Percentiles rank a stretch among this genome's conserved stretches.
Conservation (phyloP, 2,888 invertebrate species). For the Xanthia togata region DNA sequence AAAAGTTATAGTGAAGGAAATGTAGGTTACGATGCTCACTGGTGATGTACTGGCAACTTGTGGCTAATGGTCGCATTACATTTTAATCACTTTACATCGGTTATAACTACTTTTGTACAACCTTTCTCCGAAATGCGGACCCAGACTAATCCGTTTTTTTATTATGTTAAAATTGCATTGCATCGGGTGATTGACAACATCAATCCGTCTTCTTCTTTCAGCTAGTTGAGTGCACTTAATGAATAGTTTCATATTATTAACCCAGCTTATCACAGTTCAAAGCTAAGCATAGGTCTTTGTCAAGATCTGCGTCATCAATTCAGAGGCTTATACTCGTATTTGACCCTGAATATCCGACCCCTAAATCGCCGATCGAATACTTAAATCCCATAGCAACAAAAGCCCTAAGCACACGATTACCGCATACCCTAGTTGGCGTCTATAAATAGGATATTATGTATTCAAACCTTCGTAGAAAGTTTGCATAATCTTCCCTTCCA, state of each 20-base stretch:
- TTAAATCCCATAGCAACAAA: constrained; percentile 33
- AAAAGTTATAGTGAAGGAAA: constrained; percentile 18
- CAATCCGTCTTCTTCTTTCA: neutral
- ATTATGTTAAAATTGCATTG: neutral
- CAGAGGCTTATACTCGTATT: constrained; percentile 15
- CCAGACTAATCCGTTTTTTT: too few species aligned
- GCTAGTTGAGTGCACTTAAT: neutral
- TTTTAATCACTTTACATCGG: constrained; percentile 14
- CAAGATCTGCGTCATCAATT: constrained; percentile 9
- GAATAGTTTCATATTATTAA: constrained; percentile 10
- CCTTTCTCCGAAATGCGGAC: neutral
- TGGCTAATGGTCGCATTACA: constrained; percentile 2
- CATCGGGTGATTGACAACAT: neutral
- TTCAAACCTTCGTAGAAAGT: constrained; percentile 45
- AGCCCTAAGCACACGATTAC: constrained; percentile 31
- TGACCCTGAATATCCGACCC: constrained; percentile 31
- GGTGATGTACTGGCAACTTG: constrained; percentile 28
- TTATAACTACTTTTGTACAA: neutral
- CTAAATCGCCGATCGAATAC: constrained; percentile 22
- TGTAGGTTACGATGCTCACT: constrained; percentile 27
- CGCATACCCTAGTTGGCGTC: constrained; percentile 26
- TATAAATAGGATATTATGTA: constrained; percentile 51
- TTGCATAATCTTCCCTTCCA: constrained; percentile 54
- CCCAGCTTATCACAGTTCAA: neutral
- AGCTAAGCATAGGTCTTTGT: neutral